Conservation (phyloP, 2,797 vertebrate genomes). For the Naso thynnoides region DNA sequence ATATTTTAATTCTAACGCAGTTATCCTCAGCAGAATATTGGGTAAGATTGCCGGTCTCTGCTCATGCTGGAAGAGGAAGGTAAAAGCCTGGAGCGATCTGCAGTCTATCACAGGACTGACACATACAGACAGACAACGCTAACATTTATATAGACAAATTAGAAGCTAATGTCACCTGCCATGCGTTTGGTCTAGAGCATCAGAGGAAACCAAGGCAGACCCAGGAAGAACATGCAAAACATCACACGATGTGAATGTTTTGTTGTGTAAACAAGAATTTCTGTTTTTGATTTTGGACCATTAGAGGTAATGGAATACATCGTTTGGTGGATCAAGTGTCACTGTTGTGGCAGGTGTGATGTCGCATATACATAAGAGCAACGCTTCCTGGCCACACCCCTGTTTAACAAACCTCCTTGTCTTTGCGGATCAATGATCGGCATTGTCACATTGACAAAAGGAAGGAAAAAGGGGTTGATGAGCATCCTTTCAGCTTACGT, state of each 20-base stretch:
- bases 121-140: neutral
- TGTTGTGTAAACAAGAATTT: no score
- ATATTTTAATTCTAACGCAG: neutral
- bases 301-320: neutral
- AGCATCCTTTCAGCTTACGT: no score
- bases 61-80: neutral
- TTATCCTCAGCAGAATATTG: neutral
- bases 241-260: no score
- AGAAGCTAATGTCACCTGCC: conserved; percentile 4
- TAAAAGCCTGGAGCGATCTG: neutral
- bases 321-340: neutral
- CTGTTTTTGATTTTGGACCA: neutral
- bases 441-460: no score
- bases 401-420: no score
- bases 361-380: neutral
- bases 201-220: no score
- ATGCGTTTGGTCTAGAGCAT: neutral
- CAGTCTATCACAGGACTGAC: conserved; percentile 3
- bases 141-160: neutral
- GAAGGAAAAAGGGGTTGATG: no score
- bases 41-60: neutral
- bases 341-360: neutral
- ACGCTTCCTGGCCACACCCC: no score
- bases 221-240: no score
- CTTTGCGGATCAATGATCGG: no score